These are phyloP conservation scores for Neocrepidodera transversa DNA, from an alignment of 2,888 invertebrate species.

Conservation along the genomic window DNA sequence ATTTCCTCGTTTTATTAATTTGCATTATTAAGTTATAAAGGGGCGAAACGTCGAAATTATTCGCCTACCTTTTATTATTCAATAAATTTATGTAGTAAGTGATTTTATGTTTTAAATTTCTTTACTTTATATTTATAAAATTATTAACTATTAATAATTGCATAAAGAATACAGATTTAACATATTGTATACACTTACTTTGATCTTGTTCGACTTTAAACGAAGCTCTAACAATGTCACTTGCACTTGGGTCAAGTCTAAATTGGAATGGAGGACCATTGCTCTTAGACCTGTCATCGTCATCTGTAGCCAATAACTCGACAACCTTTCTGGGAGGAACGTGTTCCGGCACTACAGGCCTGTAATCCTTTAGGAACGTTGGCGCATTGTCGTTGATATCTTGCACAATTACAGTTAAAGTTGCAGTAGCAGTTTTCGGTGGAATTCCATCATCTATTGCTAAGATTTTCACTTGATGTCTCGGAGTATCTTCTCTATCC, in stretches of 20 bases:
- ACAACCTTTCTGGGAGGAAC: constrained; percentile 90
- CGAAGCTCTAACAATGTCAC: constrained; percentile 90
- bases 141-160: too few relatives aligned
- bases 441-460: constrained; percentile 95
- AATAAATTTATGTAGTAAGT: too few relatives aligned
- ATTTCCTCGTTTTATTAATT: too few relatives aligned
- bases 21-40: too few relatives aligned
- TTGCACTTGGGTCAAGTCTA: constrained; percentile 90
- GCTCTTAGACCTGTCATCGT: constrained; percentile 91
- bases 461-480: constrained; percentile 95
- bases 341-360: constrained; percentile 93
- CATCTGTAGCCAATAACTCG: constrained; percentile 91
- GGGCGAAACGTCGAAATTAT: too few relatives aligned
- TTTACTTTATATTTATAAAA: too few relatives aligned
- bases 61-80: too few relatives aligned
- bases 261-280: constrained; percentile 98
- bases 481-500: constrained; percentile 92
- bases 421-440: constrained; percentile 92
- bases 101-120: too few relatives aligned
- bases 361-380: constrained; percentile 83
- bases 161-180: too few relatives aligned
- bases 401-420: constrained; percentile 91
- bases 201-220: constrained; percentile 97
- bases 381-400: constrained; percentile 96
- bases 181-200: constrained; percentile 66